Conservation (phyloP, 2,113 vertebrate species). For the Embiotoca jacksoni region DNA sequence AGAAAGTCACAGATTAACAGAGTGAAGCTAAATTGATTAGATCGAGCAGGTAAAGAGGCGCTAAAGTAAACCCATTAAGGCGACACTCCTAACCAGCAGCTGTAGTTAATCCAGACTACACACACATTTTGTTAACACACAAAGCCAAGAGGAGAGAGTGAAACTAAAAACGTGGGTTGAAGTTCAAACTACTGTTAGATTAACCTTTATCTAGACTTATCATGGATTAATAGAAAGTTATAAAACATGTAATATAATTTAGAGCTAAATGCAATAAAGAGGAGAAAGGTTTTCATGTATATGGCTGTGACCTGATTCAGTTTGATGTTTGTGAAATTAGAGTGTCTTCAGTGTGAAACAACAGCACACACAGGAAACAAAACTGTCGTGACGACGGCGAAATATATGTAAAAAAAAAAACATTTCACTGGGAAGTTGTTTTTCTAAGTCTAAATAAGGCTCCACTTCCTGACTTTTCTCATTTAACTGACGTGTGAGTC, state of each 20-base stretch:
- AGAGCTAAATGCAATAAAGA: not conserved
- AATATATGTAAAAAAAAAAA: not conserved
- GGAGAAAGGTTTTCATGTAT: not conserved
- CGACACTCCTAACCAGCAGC: not conserved
- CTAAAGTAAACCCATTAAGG: constrained; percentile 40
- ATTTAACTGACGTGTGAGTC: constrained; percentile 23
- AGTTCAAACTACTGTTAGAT: not conserved
- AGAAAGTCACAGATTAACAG: constrained; percentile 42
- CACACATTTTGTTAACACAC: not conserved
- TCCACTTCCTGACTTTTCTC: constrained; percentile 24
- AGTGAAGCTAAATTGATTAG: constrained; percentile 15
- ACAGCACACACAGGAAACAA: not conserved
- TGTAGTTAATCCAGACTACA: not conserved
- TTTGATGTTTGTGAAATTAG: not conserved
- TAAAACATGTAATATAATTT: constrained; percentile 19
- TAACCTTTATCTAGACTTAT: constrained; percentile 23
- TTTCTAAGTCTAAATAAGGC: not conserved
- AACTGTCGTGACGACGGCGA: not conserved
- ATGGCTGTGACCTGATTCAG: not conserved
- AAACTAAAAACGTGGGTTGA: not conserved
- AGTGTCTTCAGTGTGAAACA: not conserved
- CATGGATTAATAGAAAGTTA: not conserved
- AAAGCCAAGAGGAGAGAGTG: not conserved
- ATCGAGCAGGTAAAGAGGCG: constrained; percentile 18
- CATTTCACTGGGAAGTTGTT: not conserved